These are phyloP conservation scores for Gorsachius magnificus DNA, from an alignment of 2,797 vertebrate species.

Conservation along the genomic window DNA sequence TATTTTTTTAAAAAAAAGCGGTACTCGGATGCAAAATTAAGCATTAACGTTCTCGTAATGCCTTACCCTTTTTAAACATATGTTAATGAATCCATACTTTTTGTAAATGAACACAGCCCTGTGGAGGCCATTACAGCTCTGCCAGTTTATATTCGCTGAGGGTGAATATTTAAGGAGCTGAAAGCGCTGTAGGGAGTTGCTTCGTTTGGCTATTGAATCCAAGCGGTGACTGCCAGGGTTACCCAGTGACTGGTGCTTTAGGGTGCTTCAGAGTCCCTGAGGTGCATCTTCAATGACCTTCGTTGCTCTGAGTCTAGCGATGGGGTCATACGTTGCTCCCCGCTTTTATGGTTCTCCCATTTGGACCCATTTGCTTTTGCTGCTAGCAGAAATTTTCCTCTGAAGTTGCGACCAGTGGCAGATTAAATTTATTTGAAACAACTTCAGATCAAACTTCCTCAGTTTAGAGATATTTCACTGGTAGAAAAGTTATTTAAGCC, in stretches of 20 bases:
- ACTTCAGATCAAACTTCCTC: not conserved
- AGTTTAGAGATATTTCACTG: not conserved
- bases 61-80: not conserved
- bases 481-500: not conserved
- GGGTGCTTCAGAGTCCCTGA: not conserved
- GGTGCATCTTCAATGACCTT: not conserved
- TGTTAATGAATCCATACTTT: not conserved
- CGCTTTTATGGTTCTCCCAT: not conserved
- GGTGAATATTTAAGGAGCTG: not conserved
- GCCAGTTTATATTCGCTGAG: not conserved
- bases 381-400: not conserved
- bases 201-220: fast-evolving
- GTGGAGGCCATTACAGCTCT: not conserved
- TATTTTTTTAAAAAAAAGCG: not conserved
- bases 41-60: not conserved
- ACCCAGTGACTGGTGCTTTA: not conserved
- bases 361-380: not conserved
- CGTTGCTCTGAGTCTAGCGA: fast-evolving
- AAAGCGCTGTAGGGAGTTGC: not conserved
- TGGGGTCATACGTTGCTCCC: not conserved
- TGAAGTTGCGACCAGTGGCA: not conserved
- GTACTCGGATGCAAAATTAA: not conserved
- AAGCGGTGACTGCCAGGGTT: not conserved
- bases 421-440: not conserved
- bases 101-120: not conserved